phyloP scores from a whole-genome alignment of 2,113 vertebrate genomes.

The Corythaeola cristata region DNA sequence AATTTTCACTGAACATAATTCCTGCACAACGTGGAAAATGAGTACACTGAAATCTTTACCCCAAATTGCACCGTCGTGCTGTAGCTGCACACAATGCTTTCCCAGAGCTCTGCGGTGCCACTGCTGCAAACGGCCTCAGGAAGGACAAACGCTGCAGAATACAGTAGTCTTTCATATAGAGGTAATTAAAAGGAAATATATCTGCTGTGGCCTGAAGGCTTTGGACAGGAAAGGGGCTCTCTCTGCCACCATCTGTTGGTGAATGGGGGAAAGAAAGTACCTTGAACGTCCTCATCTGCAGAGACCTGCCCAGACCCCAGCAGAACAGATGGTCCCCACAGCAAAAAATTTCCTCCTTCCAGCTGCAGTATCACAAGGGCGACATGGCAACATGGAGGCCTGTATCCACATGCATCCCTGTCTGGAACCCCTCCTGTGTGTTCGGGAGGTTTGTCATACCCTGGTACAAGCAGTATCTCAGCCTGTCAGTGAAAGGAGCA shows the following conservation, averaged over 20 bases:
- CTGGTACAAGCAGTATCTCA: fast-evolving
- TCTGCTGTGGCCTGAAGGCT: not conserved
- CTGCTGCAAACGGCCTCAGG: not conserved
- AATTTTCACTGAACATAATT: slow-evolving; percentile 70
- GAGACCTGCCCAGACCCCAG: not conserved
- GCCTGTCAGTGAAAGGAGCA: not conserved
- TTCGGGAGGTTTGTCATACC: not conserved
- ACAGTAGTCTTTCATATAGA: not conserved
- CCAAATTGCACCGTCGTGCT: not conserved
- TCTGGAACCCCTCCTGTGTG: not conserved
- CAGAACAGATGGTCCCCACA: not conserved
- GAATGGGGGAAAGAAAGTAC: not conserved
- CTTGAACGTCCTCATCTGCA: not conserved
- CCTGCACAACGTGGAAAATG: slow-evolving; percentile 49
- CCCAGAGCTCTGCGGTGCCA: not conserved
- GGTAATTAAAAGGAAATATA: slow-evolving; percentile 10
- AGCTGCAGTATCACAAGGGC: not conserved
- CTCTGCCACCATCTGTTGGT: slow-evolving; percentile 51
- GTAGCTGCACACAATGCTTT: not conserved
- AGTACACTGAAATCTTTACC: not conserved
- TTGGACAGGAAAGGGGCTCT: not conserved
- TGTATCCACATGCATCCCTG: fast-evolving
- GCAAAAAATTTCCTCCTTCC: not conserved
- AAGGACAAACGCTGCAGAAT: not conserved
- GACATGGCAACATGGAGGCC: fast-evolving